Evolutionary conservation across 2,113 vertebrate genomes (phyloP), one percentile per base, ranked within the genome.

Genomic region (Felis chaus): DNA sequence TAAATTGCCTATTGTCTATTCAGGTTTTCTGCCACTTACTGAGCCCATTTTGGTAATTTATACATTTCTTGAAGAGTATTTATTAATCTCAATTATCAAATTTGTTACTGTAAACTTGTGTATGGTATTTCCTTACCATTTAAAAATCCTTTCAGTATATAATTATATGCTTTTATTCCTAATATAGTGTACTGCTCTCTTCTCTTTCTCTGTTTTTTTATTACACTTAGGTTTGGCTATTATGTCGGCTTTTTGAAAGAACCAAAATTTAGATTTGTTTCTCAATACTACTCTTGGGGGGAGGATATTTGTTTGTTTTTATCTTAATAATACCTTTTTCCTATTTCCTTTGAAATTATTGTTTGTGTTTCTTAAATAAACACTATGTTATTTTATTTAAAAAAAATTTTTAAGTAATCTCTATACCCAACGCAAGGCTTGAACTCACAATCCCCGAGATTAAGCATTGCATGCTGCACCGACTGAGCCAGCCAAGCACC

Each of bases 71-170:
- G 5, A 86, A 80, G 68, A 69, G 8, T 86, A 76, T 3, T 90
- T 95, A 83, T n/a, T 95, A 55, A 68, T n/a, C 74, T 96, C 53
- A 92, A 5, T 73, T n/a, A 94, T 79, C 66, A 90, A 93, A 91
- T 87, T 73, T 83, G 11, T 82, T 82, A 68, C 36, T 66, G 0
- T 83, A 71, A 92, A 93, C n/a, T 89, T 92, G 48, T 14, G 10
- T 69, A 11, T 4, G 21, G 4, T 79, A 76, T 76, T 89, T 92
- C 93, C 53, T 63, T 86, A 25, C 27, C 25, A 29, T 91, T 96
- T 80, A 83, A 90, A 95, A 87, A 65, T 79, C 29, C 5, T 78
- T 86, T 85, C 57, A 16, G 8, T 36, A 53, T 53, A 31, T 69
- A 82, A 66, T 92, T 85, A 78, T 48, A 63, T 94, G 39, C 11